Evolutionary conservation across 35 echinoderm and acorn worm species (phyloP).

Genomic region (Strongylocentrotus purpuratus): DNA sequence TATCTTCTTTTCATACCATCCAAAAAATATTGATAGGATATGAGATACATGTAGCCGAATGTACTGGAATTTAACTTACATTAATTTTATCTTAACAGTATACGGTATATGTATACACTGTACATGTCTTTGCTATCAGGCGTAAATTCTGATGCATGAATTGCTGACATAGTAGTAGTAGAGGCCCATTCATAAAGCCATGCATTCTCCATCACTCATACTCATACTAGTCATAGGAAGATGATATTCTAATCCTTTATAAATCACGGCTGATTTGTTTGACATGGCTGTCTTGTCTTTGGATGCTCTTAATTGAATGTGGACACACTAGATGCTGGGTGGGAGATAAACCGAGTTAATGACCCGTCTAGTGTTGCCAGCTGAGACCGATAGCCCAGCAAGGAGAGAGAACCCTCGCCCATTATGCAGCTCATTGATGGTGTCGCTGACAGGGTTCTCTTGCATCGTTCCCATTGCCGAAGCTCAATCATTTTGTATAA

Average conservation of each 20-base stretch:
- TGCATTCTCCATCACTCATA: neutral
- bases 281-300: neutral
- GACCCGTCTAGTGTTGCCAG: conserved; percentile 20
- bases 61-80: too few relatives aligned
- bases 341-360: conserved; percentile 37
- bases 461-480: too few relatives aligned
- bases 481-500: too few relatives aligned
- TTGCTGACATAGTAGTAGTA: neutral
- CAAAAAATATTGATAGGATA: too few relatives aligned
- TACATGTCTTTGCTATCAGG: too few relatives aligned
- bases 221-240: too few relatives aligned
- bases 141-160: neutral
- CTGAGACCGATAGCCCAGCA: neutral
- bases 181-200: neutral
- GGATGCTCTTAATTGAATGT: conserved; percentile 21
- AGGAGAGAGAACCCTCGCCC: neutral
- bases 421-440: conserved; percentile 35
- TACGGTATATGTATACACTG: too few relatives aligned
- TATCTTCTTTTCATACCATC: too few relatives aligned
- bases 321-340: conserved; percentile 23
- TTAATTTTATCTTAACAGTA: too few relatives aligned
- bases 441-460: neutral
- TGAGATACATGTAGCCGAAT: too few relatives aligned
- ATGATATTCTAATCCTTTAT: neutral
- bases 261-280: conserved; percentile 11